Evolutionary conservation across 2,888 invertebrate genomes (phyloP).

Genomic region (Labia minor): DNA sequence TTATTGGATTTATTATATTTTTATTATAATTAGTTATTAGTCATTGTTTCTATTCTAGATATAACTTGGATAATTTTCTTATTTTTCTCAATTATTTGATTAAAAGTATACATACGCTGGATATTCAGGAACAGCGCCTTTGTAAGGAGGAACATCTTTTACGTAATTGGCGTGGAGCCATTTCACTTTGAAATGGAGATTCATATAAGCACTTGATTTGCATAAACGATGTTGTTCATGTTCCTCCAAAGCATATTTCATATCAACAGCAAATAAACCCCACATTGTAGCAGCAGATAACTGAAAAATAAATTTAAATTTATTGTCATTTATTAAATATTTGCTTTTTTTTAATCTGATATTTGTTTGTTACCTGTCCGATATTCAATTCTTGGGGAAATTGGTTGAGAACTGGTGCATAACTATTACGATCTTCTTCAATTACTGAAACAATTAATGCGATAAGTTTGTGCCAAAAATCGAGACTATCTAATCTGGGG

Average conservation of each 20-base stretch:
- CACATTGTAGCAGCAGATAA: slow-evolving; percentile 96
- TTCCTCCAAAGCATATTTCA: slow-evolving; percentile 96
- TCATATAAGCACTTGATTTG: slow-evolving; percentile 99
- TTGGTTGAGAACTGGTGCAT: slow-evolving; percentile 95
- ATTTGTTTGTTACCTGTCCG: slow-evolving; percentile 58
- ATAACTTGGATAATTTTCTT: too few relatives aligned
- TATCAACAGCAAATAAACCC: slow-evolving; percentile 90
- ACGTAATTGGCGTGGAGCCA: slow-evolving; percentile 98
- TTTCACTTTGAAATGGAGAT: slow-evolving; percentile 94
- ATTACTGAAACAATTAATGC: slow-evolving; percentile 96
- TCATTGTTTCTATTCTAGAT: background rate
- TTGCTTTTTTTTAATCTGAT: slow-evolving; percentile 14
- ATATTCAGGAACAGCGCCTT: slow-evolving; percentile 94
- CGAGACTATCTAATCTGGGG: slow-evolving; percentile 76
- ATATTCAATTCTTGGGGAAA: slow-evolving; percentile 98
- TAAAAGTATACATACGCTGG: slow-evolving; percentile 66
- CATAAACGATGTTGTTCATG: slow-evolving; percentile 92
- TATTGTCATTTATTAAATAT: too few relatives aligned
- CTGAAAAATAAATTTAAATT: slow-evolving; percentile 44
- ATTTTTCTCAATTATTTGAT: too few relatives aligned
- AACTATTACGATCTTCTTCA: slow-evolving; percentile 96
- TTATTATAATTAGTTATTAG: too few relatives aligned
- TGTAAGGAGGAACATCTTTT: slow-evolving; percentile 92
- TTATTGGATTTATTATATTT: too few relatives aligned
- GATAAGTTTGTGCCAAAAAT: slow-evolving; percentile 97